Evolutionary conservation across 2,888 invertebrate genomes (phyloP).

Genomic region (Lamellibrachia columna): DNA sequence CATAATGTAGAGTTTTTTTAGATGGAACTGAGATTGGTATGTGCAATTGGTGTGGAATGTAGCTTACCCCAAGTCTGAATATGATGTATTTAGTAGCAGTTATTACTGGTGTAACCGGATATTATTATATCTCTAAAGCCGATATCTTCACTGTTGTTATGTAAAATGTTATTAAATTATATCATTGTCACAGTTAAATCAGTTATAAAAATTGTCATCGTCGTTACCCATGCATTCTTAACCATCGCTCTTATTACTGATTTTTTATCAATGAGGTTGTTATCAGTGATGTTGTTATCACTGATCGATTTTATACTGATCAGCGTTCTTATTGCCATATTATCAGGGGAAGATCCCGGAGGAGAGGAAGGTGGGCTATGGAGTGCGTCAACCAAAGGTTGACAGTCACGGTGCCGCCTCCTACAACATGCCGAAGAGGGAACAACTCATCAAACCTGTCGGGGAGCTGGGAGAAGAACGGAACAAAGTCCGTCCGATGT

Average conservation of each 20-base stretch:
- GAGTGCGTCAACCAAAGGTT: not conserved
- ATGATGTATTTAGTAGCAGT: too few species aligned
- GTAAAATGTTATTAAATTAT: not conserved
- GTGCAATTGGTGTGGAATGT: too few species aligned
- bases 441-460: not conserved
- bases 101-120: not conserved
- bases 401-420: not conserved
- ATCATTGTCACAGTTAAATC: not conserved
- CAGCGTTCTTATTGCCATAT: not conserved
- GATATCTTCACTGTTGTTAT: not conserved
- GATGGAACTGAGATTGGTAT: too few species aligned
- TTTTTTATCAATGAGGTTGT: not conserved
- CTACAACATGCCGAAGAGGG: not conserved
- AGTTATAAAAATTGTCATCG: too few species aligned
- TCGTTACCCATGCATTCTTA: too few species aligned
- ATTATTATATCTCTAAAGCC: not conserved
- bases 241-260: too few species aligned
- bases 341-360: not conserved
- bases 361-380: constrained; percentile 21
- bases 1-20: too few species aligned
- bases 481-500: not conserved
- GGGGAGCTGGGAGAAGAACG: not conserved
- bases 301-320: not conserved
- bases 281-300: not conserved
- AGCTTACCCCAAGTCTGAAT: too few species aligned